Percentiles rank a stretch among this genome's conserved stretches.
Evolutionary conservation across 2,888 invertebrate genomes (phyloP).

Genomic region (Crocallis elinguaria): DNA sequence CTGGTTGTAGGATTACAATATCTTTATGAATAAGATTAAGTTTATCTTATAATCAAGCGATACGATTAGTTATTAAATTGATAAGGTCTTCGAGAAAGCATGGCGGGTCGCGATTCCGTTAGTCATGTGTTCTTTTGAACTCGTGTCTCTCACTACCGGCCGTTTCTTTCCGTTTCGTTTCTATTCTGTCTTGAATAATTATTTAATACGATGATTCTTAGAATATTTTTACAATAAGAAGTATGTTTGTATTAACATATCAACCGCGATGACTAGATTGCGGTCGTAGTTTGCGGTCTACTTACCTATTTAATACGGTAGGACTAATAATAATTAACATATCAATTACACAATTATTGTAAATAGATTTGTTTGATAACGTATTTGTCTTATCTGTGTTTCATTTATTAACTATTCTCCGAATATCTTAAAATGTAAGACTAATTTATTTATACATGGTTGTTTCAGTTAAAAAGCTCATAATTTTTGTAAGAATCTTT

Average conservation of each 20-base stretch:
- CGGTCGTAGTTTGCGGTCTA: constrained; percentile 45
- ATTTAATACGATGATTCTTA: constrained; percentile 31
- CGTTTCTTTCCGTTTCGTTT: constrained; percentile 23
- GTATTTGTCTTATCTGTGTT: not conserved
- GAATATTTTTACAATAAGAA: constrained; percentile 25
- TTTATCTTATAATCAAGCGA: not conserved
- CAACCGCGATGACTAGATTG: constrained; percentile 43
- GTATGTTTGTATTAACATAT: constrained; percentile 40
- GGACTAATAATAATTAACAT: constrained; percentile 7
- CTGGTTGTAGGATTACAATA: not conserved
- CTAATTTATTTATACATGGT: too few relatives aligned
- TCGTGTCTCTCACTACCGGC: constrained; percentile 53
- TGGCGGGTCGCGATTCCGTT: constrained; percentile 67
- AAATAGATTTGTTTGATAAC: not conserved
- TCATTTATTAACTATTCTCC: not conserved
- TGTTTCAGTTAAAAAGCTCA: too few relatives aligned
- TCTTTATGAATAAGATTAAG: not conserved
- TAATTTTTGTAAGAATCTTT: too few relatives aligned
- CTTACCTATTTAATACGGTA: constrained; percentile 37
- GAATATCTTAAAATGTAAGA: too few relatives aligned
- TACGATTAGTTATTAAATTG: constrained; percentile 6
- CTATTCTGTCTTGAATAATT: constrained; percentile 37
- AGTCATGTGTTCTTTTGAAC: constrained; percentile 69
- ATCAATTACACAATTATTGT: constrained; percentile 38
- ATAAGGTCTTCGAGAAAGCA: constrained; percentile 51